Percentiles rank a stretch among this genome's conserved stretches.
phyloP scores from a whole-genome alignment of 2,113 vertebrate species.

The Oryzias melastigma region DNA sequence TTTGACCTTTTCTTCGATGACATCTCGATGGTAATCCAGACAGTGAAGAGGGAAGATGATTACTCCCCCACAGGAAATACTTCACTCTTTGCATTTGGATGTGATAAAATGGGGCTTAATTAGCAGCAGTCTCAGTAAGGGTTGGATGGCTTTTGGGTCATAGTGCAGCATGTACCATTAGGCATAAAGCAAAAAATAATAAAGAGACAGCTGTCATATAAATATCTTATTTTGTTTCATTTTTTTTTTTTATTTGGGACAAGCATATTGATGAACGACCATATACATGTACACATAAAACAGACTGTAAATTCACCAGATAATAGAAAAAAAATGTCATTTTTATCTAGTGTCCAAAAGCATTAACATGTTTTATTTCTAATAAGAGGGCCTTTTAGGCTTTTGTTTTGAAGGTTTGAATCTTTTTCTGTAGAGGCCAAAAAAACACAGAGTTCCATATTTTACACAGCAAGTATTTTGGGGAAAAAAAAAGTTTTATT shows the following conservation, averaged over 20 bases:
- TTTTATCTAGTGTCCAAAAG: no score
- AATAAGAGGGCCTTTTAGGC: no score
- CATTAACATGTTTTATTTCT: no score
- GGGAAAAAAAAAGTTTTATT: no score
- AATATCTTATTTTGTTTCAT: not conserved
- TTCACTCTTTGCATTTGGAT: slow-evolving; percentile 20
- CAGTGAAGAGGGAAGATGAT: slow-evolving; percentile 17
- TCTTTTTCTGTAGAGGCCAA: no score
- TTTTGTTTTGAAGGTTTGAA: no score
- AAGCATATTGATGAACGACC: not conserved
- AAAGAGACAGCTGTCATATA: not conserved
- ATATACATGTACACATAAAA: no score
- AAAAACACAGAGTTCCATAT: no score
- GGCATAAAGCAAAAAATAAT: not conserved
- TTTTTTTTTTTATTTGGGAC: not conserved
- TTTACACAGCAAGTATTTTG: no score
- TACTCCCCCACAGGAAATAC: slow-evolving; percentile 4
- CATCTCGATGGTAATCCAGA: not conserved
- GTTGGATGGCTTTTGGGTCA: slow-evolving; percentile 11
- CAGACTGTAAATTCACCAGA: no score
- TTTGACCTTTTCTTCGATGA: slow-evolving; percentile 7
- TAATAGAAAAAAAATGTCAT: no score
- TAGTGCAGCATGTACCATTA: slow-evolving; percentile 1
- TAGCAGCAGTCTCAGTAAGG: slow-evolving; percentile 11
- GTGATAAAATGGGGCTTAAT: slow-evolving; percentile 28